Evolutionary conservation across 2,797 vertebrate genomes (phyloP).

Genomic region (Atherinosoma microstoma): DNA sequence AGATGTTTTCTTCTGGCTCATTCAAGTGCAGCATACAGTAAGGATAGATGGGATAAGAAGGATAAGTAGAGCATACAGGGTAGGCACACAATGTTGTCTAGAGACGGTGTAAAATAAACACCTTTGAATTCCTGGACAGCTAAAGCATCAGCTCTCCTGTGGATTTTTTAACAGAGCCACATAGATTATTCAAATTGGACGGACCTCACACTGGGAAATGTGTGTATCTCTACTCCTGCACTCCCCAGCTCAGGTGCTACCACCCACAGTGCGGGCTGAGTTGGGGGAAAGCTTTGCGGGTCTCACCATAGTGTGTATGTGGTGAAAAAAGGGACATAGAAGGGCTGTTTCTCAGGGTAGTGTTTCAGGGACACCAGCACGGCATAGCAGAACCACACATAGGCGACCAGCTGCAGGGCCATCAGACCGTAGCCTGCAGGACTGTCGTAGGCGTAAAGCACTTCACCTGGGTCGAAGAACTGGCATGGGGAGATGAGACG

Average conservation of each 20-base stretch:
- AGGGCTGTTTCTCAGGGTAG: constrained; percentile 92
- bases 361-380: constrained; percentile 92
- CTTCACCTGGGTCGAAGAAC: constrained; percentile 95
- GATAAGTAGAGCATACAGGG: constrained; percentile 7
- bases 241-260: constrained; percentile 31
- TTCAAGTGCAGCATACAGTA: constrained; percentile 29
- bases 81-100: constrained; percentile 25
- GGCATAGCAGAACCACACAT: constrained; percentile 94
- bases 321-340: constrained; percentile 94
- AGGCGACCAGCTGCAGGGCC: constrained; percentile 91
- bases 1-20: constrained; percentile 38
- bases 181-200: constrained; percentile 69
- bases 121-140: constrained; percentile 28
- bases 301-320: constrained; percentile 94
- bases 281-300: neutral
- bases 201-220: constrained; percentile 43
- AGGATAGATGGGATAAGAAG: too few species aligned
- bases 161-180: constrained; percentile 40
- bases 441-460: constrained; percentile 93
- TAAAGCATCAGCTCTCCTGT: constrained; percentile 39
- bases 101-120: constrained; percentile 44
- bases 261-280: constrained; percentile 14
- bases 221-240: constrained; percentile 34
- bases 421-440: constrained; percentile 93
- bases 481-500: constrained; percentile 58